Percentiles rank a stretch among this genome's conserved stretches.
Conservation (phyloP, 1,140 invertebrate species). For the Drosophila rhopaloa region DNA sequence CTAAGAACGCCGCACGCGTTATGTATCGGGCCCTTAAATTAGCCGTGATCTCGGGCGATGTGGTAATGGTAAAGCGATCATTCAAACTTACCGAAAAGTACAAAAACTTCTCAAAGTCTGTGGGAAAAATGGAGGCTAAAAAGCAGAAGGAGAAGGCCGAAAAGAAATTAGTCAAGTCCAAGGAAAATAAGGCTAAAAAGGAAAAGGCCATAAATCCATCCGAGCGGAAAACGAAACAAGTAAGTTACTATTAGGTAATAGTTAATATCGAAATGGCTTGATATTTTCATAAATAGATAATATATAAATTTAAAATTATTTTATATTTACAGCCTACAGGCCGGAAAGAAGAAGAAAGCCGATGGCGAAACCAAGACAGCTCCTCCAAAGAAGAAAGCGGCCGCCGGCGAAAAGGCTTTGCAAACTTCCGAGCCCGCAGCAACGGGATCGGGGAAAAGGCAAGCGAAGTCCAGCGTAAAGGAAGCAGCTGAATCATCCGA, state of each 20-base stretch:
- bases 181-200: background rate
- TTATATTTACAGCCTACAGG: background rate
- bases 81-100: constrained; percentile 40
- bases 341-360: constrained; percentile 17
- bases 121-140: constrained; percentile 36
- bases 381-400: background rate
- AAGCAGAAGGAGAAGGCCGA: constrained; percentile 10
- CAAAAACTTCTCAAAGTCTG: constrained; percentile 9
- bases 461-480: background rate
- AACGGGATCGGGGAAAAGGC: background rate
- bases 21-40: constrained; percentile 29
- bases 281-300: no score
- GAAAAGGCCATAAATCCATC: no score
- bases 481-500: background rate
- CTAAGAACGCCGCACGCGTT: background rate
- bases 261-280: no score
- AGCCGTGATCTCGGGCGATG: constrained; percentile 15
- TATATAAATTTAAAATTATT: no score
- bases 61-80: constrained; percentile 44
- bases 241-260: background rate
- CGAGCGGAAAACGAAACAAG: constrained; percentile 23
- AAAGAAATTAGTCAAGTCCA: background rate
- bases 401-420: constrained; percentile 1
- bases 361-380: background rate
- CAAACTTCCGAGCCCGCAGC: no score